A percentile compares a stretch with the other conserved stretches of the same genome.
Evolutionary conservation across 2,113 vertebrate genomes (phyloP).

Genomic region (Phaethornis superciliosus): DNA sequence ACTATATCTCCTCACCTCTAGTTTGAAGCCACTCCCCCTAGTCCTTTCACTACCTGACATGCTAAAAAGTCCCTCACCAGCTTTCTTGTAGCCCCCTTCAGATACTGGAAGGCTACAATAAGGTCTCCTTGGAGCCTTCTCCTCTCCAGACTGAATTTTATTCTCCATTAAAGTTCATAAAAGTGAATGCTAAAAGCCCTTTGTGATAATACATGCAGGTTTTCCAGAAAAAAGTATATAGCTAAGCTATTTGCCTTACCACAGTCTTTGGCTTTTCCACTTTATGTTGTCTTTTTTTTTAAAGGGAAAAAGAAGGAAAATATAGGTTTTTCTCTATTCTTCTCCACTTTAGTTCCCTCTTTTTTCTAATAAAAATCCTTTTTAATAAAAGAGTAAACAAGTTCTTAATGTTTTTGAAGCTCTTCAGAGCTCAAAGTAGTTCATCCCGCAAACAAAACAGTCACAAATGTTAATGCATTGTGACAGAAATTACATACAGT

Average conservation of each 20-base stretch:
- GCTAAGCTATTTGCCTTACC: not conserved
- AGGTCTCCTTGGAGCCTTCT: not conserved
- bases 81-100: no score
- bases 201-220: not conserved
- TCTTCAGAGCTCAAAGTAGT: not conserved
- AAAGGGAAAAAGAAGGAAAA: not conserved
- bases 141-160: not conserved
- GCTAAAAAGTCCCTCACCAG: no score
- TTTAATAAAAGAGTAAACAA: not conserved
- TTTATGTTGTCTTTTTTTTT: not conserved
- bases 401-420: not conserved
- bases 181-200: not conserved
- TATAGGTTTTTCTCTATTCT: not conserved
- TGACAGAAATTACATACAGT: not conserved
- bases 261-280: not conserved
- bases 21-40: no score
- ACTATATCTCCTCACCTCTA: no score
- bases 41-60: no score
- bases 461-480: not conserved
- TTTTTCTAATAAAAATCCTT: not conserved
- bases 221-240: not conserved
- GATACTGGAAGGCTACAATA: no score
- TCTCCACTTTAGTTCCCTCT: not conserved
- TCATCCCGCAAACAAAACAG: not conserved
- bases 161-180: not conserved